phyloP scores from a whole-genome alignment of 2,888 invertebrate species.

The Eugnorisma glareosa region DNA sequence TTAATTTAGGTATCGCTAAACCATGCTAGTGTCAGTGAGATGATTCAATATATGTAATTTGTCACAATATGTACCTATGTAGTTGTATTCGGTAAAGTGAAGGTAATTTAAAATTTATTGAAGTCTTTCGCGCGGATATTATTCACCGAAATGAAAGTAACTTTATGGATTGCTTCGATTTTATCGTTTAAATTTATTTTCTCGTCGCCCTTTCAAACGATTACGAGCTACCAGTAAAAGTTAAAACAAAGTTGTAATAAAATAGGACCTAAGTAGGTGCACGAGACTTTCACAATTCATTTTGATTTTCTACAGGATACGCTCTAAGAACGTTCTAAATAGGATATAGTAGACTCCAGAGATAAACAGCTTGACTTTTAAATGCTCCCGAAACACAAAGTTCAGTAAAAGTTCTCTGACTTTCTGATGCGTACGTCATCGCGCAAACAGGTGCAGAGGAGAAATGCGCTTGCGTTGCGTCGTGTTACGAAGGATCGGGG shows the following conservation, averaged over 20 bases:
- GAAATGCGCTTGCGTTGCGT: no score
- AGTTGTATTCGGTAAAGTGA: background rate
- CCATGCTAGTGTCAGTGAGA: no score
- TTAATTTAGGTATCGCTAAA: no score
- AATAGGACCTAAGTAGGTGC: conserved; percentile 4
- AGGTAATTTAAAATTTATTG: conserved; percentile 28
- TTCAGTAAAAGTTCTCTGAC: conserved; percentile 20
- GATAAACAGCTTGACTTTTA: background rate
- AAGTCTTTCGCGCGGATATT: conserved; percentile 16
- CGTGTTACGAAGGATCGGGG: no score
- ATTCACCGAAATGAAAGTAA: conserved; percentile 51
- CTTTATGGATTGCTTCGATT: conserved; percentile 53
- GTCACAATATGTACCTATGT: background rate
- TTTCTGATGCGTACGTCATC: no score
- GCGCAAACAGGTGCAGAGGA: no score
- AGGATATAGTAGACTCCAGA: background rate
- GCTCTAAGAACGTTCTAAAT: background rate
- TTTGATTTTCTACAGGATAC: background rate
- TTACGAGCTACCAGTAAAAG: conserved; percentile 37
- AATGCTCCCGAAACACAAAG: conserved; percentile 32
- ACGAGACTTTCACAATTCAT: conserved; percentile 7
- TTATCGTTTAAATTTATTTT: conserved; percentile 53
- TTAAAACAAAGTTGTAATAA: conserved; percentile 38
- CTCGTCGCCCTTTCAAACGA: conserved; percentile 42
- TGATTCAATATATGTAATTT: background rate